phyloP scores from a whole-genome alignment of 2,113 vertebrate genomes.

The Halcyon senegalensis region DNA sequence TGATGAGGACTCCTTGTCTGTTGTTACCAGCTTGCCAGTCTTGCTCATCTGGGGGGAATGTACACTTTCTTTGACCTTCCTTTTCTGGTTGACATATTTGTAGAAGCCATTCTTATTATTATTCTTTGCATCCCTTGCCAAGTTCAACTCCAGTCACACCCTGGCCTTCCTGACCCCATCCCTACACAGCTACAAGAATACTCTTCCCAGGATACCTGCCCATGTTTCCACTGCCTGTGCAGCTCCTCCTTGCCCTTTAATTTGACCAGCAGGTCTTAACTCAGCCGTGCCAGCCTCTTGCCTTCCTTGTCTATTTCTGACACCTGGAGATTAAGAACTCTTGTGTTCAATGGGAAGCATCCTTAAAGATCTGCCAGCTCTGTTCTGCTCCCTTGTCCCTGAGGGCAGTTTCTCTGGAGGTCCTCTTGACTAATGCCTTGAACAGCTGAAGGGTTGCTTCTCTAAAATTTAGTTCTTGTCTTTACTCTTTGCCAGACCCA shows the following conservation, averaged over 20 bases:
- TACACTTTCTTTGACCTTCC: too few relatives aligned
- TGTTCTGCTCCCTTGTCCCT: background rate
- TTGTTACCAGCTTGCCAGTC: background rate
- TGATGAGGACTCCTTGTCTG: background rate
- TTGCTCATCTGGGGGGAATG: background rate
- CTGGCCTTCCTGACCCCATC: background rate
- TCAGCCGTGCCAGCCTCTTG: background rate
- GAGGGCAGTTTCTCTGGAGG: background rate
- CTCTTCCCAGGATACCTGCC: background rate
- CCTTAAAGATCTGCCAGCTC: background rate
- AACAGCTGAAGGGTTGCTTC: background rate
- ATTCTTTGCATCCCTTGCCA: background rate
- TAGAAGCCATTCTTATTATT: background rate
- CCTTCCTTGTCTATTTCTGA: background rate
- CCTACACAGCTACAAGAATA: background rate
- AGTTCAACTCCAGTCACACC: fast-evolving
- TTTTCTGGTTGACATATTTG: background rate
- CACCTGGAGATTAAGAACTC: background rate
- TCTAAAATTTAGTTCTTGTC: background rate
- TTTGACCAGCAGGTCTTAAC: background rate
- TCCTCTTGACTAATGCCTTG: too few relatives aligned
- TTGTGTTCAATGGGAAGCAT: background rate
- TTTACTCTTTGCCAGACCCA: background rate
- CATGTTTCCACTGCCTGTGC: too few relatives aligned
- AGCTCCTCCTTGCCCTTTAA: too few relatives aligned